These are phyloP conservation scores for Colostygia pectinataria DNA, from an alignment of 2,888 invertebrate species.

Conservation along the genomic window DNA sequence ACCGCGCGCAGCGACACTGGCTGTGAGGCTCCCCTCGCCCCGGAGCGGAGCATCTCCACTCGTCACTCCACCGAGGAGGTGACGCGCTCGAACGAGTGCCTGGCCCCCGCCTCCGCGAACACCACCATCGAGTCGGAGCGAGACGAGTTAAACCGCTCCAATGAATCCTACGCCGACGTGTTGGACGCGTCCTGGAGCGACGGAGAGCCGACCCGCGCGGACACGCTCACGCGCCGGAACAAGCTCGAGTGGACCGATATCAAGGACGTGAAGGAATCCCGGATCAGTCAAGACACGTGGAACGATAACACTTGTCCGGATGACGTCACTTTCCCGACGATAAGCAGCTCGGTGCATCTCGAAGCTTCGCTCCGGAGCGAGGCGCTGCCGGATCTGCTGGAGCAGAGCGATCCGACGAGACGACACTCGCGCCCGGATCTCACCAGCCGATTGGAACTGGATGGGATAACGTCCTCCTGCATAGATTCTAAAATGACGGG, in stretches of 20 bases:
- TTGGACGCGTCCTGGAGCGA: constrained; percentile 72
- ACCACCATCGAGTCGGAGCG: constrained; percentile 64
- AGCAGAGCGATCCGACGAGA: constrained; percentile 58
- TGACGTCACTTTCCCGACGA: constrained; percentile 91
- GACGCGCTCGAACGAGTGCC: constrained; percentile 73
- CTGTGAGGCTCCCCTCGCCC: no score
- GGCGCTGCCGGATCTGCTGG: constrained; percentile 70
- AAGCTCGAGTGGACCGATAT: constrained; percentile 64
- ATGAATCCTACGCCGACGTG: constrained; percentile 75
- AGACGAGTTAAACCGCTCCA: constrained; percentile 71
- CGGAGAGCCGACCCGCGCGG: constrained; percentile 44
- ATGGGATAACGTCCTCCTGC: constrained; percentile 44
- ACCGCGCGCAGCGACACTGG: constrained; percentile 70
- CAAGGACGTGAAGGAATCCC: constrained; percentile 42
- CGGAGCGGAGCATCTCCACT: no score
- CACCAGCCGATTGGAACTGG: constrained; percentile 60
- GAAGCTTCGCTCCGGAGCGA: constrained; percentile 87
- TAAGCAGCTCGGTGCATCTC: constrained; percentile 89
- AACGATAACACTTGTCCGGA: constrained; percentile 91
- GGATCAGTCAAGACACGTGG: constrained; percentile 87
- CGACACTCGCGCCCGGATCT: constrained; percentile 64
- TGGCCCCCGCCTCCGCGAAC: constrained; percentile 63
- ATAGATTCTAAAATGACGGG: constrained; percentile 30
- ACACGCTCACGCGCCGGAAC: constrained; percentile 42
- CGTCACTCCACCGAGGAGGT: constrained; percentile 43